Conservation (phyloP, 2,113 vertebrate genomes). For the Cottus gobio region DNA sequence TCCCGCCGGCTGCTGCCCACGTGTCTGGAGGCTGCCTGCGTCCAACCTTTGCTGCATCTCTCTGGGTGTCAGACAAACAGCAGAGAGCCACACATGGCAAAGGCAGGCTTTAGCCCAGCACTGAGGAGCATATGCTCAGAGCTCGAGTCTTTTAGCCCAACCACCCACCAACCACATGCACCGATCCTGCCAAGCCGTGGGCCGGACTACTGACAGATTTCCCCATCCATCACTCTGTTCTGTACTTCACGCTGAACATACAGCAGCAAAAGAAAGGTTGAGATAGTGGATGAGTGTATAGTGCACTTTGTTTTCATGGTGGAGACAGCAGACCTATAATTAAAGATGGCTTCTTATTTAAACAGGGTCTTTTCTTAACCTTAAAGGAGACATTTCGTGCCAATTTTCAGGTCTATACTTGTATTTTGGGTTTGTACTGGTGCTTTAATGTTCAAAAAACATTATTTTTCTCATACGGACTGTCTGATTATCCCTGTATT, state of each 20-base stretch:
- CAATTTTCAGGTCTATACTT: neutral
- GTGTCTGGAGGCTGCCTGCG: constrained; percentile 58
- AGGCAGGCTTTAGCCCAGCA: constrained; percentile 28
- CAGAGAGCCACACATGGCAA: constrained; percentile 62
- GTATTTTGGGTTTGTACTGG: neutral
- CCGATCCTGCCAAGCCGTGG: constrained; percentile 36
- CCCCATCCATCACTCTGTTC: constrained; percentile 34
- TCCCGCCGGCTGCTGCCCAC: constrained; percentile 63
- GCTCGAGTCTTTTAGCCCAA: constrained; percentile 18
- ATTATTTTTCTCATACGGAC: neutral
- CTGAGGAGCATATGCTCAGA: constrained; percentile 67
- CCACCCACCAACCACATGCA: constrained; percentile 5
- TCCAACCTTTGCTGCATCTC: constrained; percentile 46
- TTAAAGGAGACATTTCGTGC: neutral
- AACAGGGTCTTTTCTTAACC: neutral
- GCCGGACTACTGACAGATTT: constrained; percentile 41
- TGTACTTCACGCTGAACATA: neutral
- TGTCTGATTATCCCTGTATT: neutral
- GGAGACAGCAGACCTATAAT: neutral
- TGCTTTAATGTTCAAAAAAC: neutral
- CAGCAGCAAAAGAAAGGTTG: neutral
- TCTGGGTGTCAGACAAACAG: constrained; percentile 62
- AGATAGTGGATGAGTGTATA: neutral
- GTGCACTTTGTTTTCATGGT: neutral
- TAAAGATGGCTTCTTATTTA: neutral